A percentile compares a stretch with the other conserved stretches of the same genome.
phyloP scores from a whole-genome alignment of 1,140 invertebrate genomes.

The Pachypsylla venusta region DNA sequence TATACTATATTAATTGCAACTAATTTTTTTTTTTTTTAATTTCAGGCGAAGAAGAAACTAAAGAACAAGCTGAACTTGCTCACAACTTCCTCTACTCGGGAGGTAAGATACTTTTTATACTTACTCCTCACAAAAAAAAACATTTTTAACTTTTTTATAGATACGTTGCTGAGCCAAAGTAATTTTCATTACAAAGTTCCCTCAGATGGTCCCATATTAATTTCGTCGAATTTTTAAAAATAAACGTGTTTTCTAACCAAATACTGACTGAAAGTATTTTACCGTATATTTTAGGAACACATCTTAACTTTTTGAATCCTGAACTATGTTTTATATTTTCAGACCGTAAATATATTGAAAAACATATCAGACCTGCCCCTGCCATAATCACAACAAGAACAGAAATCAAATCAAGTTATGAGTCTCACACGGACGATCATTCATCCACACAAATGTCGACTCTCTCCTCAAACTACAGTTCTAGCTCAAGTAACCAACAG shows the following conservation, averaged over 20 bases:
- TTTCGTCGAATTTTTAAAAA: no score
- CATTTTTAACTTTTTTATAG: no score
- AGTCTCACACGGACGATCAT: neutral
- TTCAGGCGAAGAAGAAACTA: slow-evolving; percentile 52
- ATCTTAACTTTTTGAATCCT: slow-evolving; percentile 11
- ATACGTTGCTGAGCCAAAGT: no score
- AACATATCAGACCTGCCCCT: slow-evolving; percentile 58
- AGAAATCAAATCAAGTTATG: slow-evolving; percentile 29
- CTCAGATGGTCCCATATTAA: no score
- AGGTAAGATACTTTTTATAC: slow-evolving; percentile 40
- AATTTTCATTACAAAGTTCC: no score
- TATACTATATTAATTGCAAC: no score
- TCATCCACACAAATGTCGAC: neutral
- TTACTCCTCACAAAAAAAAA: no score
- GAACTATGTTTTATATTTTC: slow-evolving; percentile 17
- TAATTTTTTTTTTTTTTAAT: slow-evolving; percentile 24
- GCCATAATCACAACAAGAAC: slow-evolving; percentile 46
- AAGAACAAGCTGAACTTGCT: slow-evolving; percentile 62
- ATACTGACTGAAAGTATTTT: no score
- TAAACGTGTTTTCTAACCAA: no score
- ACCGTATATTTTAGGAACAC: no score
- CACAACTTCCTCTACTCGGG: slow-evolving; percentile 75
- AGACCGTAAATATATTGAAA: slow-evolving; percentile 70
- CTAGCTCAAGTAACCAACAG: neutral
- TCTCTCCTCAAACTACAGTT: neutral